Percentiles rank a stretch among this genome's conserved stretches.
These are phyloP conservation scores for Chaetodon trifasciatus DNA, from an alignment of 2,797 vertebrate genomes.

Conservation along the genomic window DNA sequence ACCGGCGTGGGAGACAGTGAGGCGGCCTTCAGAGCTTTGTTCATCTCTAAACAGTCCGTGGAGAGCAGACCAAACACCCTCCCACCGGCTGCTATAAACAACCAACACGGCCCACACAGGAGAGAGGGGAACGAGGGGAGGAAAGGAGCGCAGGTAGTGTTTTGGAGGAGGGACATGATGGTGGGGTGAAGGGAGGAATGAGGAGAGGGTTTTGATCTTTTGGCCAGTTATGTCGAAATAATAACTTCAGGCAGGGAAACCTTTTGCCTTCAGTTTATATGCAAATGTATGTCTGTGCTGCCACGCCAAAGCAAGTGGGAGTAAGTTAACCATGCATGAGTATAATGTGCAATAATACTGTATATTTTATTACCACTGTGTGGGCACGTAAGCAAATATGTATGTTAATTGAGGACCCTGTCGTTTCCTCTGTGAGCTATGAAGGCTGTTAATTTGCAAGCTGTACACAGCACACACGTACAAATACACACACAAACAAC, in stretches of 20 bases:
- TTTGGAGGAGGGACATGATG: slow-evolving; percentile 9
- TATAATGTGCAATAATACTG: slow-evolving; percentile 36
- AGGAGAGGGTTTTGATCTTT: slow-evolving; percentile 21
- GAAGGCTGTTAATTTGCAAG: slow-evolving; percentile 50
- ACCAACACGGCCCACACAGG: slow-evolving; percentile 39
- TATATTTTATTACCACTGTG: slow-evolving; percentile 40
- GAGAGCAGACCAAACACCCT: slow-evolving; percentile 66
- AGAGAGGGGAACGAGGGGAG: slow-evolving; percentile 1
- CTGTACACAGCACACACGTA: background rate
- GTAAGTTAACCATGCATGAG: slow-evolving; percentile 35
- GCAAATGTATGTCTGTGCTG: slow-evolving; percentile 42
- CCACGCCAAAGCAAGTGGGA: slow-evolving; percentile 41
- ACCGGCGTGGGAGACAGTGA: slow-evolving; percentile 54
- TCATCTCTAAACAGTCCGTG: slow-evolving; percentile 68
- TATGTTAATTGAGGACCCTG: slow-evolving; percentile 47
- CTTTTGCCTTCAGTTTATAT: slow-evolving; percentile 42
- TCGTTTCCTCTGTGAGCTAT: slow-evolving; percentile 24
- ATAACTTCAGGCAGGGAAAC: slow-evolving; percentile 11
- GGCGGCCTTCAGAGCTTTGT: slow-evolving; percentile 59
- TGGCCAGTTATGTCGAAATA: slow-evolving; percentile 7
- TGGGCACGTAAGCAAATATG: slow-evolving; percentile 47
- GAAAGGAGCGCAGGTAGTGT: slow-evolving; percentile 14
- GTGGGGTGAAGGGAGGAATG: background rate
- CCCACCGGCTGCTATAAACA: slow-evolving; percentile 60
- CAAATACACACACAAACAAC: slow-evolving; percentile 8